A percentile compares a stretch with the other conserved stretches of the same genome.
These are phyloP conservation scores for Nebria ingens DNA, from an alignment of 1,140 invertebrate species.

Conservation along the genomic window DNA sequence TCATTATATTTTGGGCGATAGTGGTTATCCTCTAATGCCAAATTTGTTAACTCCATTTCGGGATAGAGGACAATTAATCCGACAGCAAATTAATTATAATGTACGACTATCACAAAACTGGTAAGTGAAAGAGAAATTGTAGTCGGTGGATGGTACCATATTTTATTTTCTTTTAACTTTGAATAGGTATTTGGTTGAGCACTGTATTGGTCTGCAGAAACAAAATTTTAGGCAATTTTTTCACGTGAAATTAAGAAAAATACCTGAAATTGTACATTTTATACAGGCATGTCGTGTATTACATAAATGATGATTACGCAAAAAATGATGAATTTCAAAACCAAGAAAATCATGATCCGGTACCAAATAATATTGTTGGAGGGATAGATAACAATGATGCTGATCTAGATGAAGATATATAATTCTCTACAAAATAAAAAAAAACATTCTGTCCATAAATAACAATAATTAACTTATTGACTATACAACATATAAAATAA, in stretches of 20 bases:
- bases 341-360: neutral
- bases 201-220: constrained; percentile 17
- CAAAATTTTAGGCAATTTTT: constrained; percentile 17
- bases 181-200: constrained; percentile 16
- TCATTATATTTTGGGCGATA: constrained; percentile 16
- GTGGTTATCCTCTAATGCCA: constrained; percentile 12
- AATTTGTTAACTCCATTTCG: constrained; percentile 16
- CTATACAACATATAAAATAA: no score
- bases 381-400: neutral
- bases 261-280: constrained; percentile 7
- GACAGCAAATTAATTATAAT: constrained; percentile 15
- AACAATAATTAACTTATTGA: neutral
- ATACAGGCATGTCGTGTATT: neutral
- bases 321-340: neutral
- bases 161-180: neutral
- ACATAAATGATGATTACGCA: neutral
- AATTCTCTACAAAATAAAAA: neutral
- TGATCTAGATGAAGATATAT: neutral
- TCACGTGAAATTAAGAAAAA: constrained; percentile 16
- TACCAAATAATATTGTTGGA: neutral
- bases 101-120: constrained; percentile 12
- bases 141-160: neutral
- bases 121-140: neutral
- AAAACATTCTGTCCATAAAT: neutral
- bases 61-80: constrained; percentile 11